Evolutionary conservation across 2,797 vertebrate genomes (phyloP).

Genomic region (Mycteria americana): DNA sequence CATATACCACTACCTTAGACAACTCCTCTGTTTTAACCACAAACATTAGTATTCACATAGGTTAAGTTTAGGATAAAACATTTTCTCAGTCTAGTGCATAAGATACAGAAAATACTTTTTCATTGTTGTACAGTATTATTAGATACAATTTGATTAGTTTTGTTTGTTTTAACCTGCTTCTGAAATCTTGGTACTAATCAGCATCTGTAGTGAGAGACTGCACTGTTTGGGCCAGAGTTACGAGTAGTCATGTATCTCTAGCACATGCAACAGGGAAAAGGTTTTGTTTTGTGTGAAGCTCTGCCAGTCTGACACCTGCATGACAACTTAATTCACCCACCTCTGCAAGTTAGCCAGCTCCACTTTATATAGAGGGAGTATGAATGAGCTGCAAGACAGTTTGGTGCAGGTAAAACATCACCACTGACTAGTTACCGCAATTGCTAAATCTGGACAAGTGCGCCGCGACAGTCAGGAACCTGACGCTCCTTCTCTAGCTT

Average conservation of each 20-base stretch:
- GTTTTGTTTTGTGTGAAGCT: not conserved
- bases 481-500: accelerated
- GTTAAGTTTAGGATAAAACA: not conserved
- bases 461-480: not conserved
- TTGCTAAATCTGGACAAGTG: not conserved
- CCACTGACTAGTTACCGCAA: accelerated
- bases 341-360: not conserved
- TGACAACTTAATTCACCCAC: not conserved
- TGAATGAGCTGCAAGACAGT: accelerated
- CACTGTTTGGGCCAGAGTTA: too few relatives aligned
- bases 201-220: not conserved
- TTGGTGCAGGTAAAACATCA: not conserved
- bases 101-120: not conserved
- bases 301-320: not conserved
- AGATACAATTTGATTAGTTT: not conserved
- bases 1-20: not conserved
- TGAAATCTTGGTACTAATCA: not conserved
- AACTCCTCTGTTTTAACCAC: not conserved
- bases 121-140: not conserved
- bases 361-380: not conserved
- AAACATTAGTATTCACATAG: not conserved
- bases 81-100: not conserved
- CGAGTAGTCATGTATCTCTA: accelerated
- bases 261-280: not conserved
- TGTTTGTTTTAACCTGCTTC: not conserved